Conservation (phyloP, 2,113 vertebrate species). For the Xerus inauris region DNA sequence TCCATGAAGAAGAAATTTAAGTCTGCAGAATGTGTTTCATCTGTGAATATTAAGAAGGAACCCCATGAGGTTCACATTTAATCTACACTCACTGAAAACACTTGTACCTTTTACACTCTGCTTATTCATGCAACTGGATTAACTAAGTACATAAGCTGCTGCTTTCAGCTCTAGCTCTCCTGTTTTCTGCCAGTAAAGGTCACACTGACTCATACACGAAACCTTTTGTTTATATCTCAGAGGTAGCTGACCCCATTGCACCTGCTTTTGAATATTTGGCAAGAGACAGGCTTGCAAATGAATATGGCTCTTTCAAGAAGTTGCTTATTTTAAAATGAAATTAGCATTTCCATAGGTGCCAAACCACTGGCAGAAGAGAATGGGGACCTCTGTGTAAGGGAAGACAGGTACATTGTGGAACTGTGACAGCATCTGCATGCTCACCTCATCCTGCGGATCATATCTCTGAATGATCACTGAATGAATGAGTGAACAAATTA, state of each 20-base stretch:
- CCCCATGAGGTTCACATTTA: conserved; percentile 19
- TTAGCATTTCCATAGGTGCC: conserved; percentile 74
- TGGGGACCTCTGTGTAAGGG: conserved; percentile 41
- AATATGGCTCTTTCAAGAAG: conserved; percentile 74
- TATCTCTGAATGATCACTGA: not conserved
- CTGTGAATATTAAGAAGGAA: conserved; percentile 50
- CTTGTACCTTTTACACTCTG: conserved; percentile 62
- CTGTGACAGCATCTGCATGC: not conserved
- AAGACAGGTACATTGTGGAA: conserved; percentile 35
- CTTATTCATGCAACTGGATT: conserved; percentile 73
- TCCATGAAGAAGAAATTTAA: conserved; percentile 62
- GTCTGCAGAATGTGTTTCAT: not conserved
- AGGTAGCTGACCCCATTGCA: conserved; percentile 73
- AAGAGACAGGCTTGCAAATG: conserved; percentile 63
- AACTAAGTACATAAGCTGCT: conserved; percentile 64
- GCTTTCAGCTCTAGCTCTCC: conserved; percentile 56
- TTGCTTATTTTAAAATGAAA: conserved; percentile 76
- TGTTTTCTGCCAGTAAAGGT: conserved; percentile 72
- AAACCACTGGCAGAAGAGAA: conserved; percentile 48
- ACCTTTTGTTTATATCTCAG: conserved; percentile 73
- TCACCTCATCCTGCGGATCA: not conserved
- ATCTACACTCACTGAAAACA: conserved; percentile 62
- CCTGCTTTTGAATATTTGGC: conserved; percentile 79
- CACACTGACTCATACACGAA: conserved; percentile 70
- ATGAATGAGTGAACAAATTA: not conserved